Conservation (phyloP, 2,888 invertebrate genomes). For the Alloscopus bannaensis region DNA sequence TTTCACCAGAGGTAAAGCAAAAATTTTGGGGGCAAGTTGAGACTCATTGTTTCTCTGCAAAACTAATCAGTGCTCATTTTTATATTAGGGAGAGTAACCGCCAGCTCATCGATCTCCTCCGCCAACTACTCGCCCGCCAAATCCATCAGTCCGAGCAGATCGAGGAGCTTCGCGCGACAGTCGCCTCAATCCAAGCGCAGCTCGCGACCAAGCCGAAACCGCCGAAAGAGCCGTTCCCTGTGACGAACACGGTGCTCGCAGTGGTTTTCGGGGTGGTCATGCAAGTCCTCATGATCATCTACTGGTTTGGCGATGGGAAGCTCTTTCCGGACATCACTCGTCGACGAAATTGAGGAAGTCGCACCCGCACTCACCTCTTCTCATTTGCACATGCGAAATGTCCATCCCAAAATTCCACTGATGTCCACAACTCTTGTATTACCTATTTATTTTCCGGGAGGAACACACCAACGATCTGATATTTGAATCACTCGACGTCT, state of each 20-base stretch:
- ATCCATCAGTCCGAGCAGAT: slow-evolving; percentile 73
- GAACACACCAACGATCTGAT: neutral
- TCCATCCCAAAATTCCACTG: no score
- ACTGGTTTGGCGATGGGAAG: slow-evolving; percentile 73
- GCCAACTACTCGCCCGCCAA: slow-evolving; percentile 72
- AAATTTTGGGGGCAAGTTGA: neutral
- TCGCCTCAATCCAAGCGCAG: slow-evolving; percentile 71
- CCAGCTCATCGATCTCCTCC: slow-evolving; percentile 72
- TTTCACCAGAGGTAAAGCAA: slow-evolving; percentile 70
- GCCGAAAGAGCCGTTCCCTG: slow-evolving; percentile 72
- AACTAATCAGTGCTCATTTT: neutral
- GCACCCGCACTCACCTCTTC: neutral
- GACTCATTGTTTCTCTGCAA: neutral
- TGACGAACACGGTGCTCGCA: slow-evolving; percentile 71
- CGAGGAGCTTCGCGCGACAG: slow-evolving; percentile 70
- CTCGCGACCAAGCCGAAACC: slow-evolving; percentile 68
- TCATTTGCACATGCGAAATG: neutral
- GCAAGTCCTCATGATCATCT: slow-evolving; percentile 71
- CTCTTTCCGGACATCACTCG: slow-evolving; percentile 69
- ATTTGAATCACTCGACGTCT: neutral
- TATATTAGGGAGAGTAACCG: slow-evolving; percentile 72
- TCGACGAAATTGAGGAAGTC: slow-evolving; percentile 26
- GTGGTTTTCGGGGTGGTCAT: slow-evolving; percentile 73
- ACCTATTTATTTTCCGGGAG: no score
- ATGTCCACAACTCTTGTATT: no score